Evolutionary conservation across 2,113 vertebrate genomes (phyloP), one percentile per base, ranked within the genome.

Genomic region (Paracanthobrama guichenoti): DNA sequence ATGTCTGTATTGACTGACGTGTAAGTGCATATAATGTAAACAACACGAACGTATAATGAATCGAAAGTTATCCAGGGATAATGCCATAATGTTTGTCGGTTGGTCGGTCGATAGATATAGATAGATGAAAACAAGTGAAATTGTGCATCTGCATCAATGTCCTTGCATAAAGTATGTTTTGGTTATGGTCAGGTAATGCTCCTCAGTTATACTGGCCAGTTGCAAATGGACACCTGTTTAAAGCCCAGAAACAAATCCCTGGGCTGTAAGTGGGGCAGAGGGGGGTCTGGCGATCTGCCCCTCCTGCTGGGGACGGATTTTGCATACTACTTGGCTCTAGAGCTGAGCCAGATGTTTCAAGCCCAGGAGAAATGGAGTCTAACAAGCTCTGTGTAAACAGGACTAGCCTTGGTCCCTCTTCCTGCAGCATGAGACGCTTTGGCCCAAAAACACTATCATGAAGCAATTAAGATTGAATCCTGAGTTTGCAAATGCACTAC

Each of bases 301-400:
- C 59, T 57, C 82, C 53, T 48, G 14, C n/a, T 26, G 59, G 55
- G 75, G 16, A 85, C 0, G 31, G 31, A 85, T 71, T 55, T 39
- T 62, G 77, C 84, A 86, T 88, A 76, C 66, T 78, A 39, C 28
- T 73, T 75, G 84, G 89, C 86, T 90, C 84, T 82, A 87, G 85
- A 89, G 78, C 86, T 62, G 72, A 90, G 89, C 87, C 91, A 93
- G 90, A 83, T 90, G 87, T 89, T 89, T 71, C 81, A 86, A 85
- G 88, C 87, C 85, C 89, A 66, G 4, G 88, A 90, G 90, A 85
- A 39, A 83, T 76, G 46, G 86, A 84, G 89, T 44, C 88, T 90
- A 89, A 89, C 89, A 91, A 89, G 86, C 78, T 86, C 85, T 89
- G 85, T 90, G 90, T 91, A 89, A 86, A 88, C 86, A 88, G 64